Base-by-base conservation (phyloP, 2,888 invertebrate species). In the Eilema griseolum region DNA sequence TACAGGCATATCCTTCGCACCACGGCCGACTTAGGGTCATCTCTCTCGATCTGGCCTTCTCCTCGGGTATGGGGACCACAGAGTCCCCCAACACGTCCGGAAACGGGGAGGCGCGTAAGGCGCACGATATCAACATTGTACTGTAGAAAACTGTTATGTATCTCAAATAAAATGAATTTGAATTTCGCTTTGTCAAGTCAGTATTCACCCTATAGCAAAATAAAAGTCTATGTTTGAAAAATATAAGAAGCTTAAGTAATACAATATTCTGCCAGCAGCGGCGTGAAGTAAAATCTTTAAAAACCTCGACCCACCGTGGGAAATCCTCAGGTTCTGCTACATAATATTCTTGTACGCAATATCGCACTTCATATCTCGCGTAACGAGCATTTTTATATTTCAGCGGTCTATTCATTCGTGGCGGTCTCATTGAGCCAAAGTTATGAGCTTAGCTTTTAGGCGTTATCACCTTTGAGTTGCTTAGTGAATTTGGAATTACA, bases 171-270 rank as follows among this genome's bases (percentile, higher is more conserved):
- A 41, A 41, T 3, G 14, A 3, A 41, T 41, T 16, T 41, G 0
- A 41, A 41, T 41, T 41, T 4, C 16, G 41, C 41, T 41, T 41
- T 41, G 41, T 41, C 0, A 0, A 41, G 10, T 41, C 41, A 4
- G 41, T 2, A 41, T 41, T 16, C 41, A 41, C 4, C 41, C 41
- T 41, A 41, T 72, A 57, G 31, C 16, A 56, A 60, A 71, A 73
- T 73, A 72, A 79, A 73, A 68, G n/a, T 37, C 62, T 69, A 72
- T 70, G 66, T 74, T 71, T 69, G 41, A 65, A 68, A 77, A 78
- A 75, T 71, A 83, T 81, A 83, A 84, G 80, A 62, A 59, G 81
- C 80, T 85, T 80, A 81, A 66, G 46, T 66, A 64, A 73, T 76
- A 79, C 76, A 72, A 75, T 79, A 78, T 73, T 79, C 69, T 68